phyloP scores from a whole-genome alignment of 2,797 vertebrate genomes.

The Urosaurus nigricauda region DNA sequence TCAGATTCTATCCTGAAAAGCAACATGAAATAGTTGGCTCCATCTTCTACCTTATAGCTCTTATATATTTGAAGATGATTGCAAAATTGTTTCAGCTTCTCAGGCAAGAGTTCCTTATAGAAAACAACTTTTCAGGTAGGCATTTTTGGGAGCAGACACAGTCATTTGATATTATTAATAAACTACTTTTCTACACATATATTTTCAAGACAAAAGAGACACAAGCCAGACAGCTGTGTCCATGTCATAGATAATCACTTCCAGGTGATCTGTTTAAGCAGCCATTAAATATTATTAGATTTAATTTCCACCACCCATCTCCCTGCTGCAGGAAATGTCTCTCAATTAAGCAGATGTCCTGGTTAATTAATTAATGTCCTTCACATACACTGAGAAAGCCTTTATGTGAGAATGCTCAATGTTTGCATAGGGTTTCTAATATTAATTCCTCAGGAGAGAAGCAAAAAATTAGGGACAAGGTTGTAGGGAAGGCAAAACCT shows the following conservation, averaged over 20 bases:
- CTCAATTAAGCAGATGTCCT: conserved; percentile 45
- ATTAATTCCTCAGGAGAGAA: background rate
- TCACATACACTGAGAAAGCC: background rate
- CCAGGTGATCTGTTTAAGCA: conserved; percentile 30
- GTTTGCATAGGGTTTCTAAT: background rate
- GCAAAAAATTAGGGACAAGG: background rate
- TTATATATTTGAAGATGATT: background rate
- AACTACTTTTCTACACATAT: background rate
- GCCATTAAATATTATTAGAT: conserved; percentile 34
- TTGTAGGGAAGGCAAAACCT: background rate
- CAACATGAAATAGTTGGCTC: background rate
- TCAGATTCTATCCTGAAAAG: background rate
- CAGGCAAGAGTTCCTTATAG: background rate
- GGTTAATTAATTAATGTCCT: conserved; percentile 29
- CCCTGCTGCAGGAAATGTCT: conserved; percentile 28
- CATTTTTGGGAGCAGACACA: background rate
- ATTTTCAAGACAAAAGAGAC: background rate
- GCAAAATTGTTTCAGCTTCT: background rate
- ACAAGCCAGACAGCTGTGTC: conserved; percentile 8
- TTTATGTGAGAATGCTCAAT: background rate
- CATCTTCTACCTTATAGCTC: background rate
- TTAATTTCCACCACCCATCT: conserved; percentile 21
- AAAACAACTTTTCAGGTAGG: background rate
- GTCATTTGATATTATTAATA: background rate
- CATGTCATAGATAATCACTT: conserved; percentile 36